Conservation (phyloP, 2,888 invertebrate species). For the Himalopsyche anomala region DNA sequence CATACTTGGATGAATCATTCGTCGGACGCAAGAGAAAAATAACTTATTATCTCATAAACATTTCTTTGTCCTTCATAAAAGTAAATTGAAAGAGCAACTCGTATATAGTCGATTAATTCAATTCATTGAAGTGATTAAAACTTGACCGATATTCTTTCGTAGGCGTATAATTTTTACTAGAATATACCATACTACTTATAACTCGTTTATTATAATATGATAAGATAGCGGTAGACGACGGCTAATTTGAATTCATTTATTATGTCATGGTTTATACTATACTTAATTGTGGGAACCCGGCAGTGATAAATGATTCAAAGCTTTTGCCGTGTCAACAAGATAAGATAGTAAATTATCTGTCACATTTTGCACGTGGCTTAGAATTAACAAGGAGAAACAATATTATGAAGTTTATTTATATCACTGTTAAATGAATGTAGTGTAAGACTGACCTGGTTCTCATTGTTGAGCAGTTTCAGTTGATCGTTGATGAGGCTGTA, state of each 20-base stretch:
- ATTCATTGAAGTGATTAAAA: background rate
- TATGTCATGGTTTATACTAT: background rate
- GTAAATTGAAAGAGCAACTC: background rate
- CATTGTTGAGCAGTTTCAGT: conserved; percentile 95
- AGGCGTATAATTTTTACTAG: no score
- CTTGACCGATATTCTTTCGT: background rate
- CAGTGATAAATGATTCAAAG: conserved; percentile 14
- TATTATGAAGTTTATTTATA: conserved; percentile 57
- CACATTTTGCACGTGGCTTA: conserved; percentile 34
- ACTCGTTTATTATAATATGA: background rate
- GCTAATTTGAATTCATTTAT: background rate
- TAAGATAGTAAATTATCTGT: background rate
- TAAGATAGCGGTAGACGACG: background rate
- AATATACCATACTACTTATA: background rate
- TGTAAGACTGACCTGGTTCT: conserved; percentile 90
- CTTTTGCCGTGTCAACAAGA: conserved; percentile 32
- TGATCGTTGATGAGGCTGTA: conserved; percentile 98
- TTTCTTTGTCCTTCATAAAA: background rate
- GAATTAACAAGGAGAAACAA: background rate
- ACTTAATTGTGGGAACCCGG: background rate
- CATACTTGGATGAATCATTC: conserved; percentile 1
- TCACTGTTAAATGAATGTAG: background rate
- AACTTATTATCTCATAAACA: background rate
- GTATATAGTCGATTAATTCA: background rate
- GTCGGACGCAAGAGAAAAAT: background rate